Evolutionary conservation across 2,888 invertebrate genomes (phyloP).

Genomic region (Oscheius sp.): DNA sequence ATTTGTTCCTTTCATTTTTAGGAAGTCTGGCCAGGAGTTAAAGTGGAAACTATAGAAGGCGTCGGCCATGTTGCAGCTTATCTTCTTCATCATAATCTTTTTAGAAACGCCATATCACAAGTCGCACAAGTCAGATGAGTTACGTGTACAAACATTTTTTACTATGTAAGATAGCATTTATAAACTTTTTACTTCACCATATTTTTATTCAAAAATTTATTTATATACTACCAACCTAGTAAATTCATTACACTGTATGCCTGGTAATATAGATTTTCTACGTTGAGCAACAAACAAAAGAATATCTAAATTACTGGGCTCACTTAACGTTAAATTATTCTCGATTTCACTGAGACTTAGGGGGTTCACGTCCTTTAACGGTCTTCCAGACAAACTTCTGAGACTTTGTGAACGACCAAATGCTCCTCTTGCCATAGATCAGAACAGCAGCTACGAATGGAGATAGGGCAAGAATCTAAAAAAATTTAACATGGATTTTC

Average conservation of each 20-base stretch:
- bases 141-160: conserved; percentile 1
- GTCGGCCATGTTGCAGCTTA: conserved; percentile 61
- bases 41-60: conserved; percentile 56
- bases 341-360: conserved; percentile 49
- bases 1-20: conserved; percentile 20
- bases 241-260: conserved; percentile 27
- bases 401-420: conserved; percentile 69
- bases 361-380: conserved; percentile 70
- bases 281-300: conserved; percentile 27
- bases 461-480: conserved; percentile 64
- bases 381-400: conserved; percentile 71
- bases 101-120: conserved; percentile 51
- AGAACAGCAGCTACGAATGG: conserved; percentile 65
- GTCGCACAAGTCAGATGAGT: conserved; percentile 22
- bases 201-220: conserved; percentile 26
- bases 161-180: conserved; percentile 1
- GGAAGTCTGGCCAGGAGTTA: conserved; percentile 63
- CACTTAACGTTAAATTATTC: conserved; percentile 7
- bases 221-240: conserved; percentile 36
- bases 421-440: conserved; percentile 69
- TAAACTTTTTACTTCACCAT: conserved; percentile 9
- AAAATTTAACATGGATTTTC: background rate
- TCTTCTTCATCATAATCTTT: conserved; percentile 47
- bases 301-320: conserved; percentile 27
- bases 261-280: conserved; percentile 27